Evolutionary conservation across 2,888 invertebrate species (phyloP).

Genomic region (Macropis europaea): DNA sequence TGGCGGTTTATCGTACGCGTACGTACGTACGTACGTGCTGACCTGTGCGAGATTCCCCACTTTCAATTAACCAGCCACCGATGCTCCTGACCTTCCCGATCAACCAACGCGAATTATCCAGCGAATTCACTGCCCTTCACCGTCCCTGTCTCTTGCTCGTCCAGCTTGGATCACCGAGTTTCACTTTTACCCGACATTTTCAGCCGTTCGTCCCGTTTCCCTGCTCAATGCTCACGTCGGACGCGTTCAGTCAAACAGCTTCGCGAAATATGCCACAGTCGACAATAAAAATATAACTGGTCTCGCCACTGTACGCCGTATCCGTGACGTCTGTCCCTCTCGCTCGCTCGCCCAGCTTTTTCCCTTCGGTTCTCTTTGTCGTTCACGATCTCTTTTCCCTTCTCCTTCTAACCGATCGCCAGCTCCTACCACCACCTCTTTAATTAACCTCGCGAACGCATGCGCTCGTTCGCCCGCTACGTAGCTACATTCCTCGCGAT

Average conservation of each 20-base stretch:
- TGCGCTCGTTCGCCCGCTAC: constrained; percentile 18
- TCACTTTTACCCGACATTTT: constrained; percentile 66
- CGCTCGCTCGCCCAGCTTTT: constrained; percentile 26
- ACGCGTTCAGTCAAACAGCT: constrained; percentile 15
- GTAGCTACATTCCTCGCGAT: constrained; percentile 3
- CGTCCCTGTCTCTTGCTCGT: neutral
- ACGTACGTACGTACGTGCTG: constrained; percentile 27
- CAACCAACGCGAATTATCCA: constrained; percentile 34
- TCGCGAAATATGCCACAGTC: constrained; percentile 41
- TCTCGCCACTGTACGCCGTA: constrained; percentile 30
- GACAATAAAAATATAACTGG: constrained; percentile 55
- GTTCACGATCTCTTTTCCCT: constrained; percentile 45
- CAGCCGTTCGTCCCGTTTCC: constrained; percentile 15
- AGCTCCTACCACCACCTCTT: constrained; percentile 10
- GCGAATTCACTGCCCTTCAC: constrained; percentile 17
- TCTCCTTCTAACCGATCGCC: constrained; percentile 21
- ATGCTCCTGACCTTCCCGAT: constrained; percentile 61
- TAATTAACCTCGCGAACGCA: constrained; percentile 36
- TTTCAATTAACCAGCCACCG: constrained; percentile 47
- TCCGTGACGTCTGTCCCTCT: constrained; percentile 10
- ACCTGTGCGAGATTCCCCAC: constrained; percentile 43
- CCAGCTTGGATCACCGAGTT: constrained; percentile 53
- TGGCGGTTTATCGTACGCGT: constrained; percentile 13
- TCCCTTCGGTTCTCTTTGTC: constrained; percentile 16
- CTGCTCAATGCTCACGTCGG: constrained; percentile 18